Evolutionary conservation across 1,140 invertebrate species (phyloP), one percentile per base, ranked within the genome.

Genomic region (Leucophenga varia): DNA sequence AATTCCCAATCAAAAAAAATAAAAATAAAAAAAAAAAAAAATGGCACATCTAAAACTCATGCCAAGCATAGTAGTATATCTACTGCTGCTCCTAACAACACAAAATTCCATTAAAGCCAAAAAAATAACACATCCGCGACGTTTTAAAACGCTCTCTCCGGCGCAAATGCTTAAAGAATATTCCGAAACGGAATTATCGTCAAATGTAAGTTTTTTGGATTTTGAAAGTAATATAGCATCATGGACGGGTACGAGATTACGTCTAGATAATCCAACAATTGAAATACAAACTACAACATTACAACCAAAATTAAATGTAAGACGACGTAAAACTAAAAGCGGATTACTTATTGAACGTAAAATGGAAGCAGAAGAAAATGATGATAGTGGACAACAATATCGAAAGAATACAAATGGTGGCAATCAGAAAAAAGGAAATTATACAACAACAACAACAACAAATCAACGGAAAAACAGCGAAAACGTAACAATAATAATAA

Each of bases 261-360:
- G 22, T 10, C 5, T 25, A 5, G 22, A 25, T 25, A 25, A 9
- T 5, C 0, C 19, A n/a, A n/a, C 32, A 49, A 19, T 35, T 12
- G 25, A 5, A 25, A 4, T 46, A 40, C 25, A 21, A 5, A 52
- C 30, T 31, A 18, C 18, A 34, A n/a, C 31, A n/a, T n/a, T n/a
- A n/a, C n/a, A n/a, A n/a, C n/a, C n/a, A 34, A 34, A 34, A 34
- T 34, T 8, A 25, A 36, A 46, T 17, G 14, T 45, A 8, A 50
- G 63, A 3, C 53, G 63, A 18, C 63, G 61, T 40, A 67, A 67
- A 68, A 67, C 63, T 47, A 67, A 67, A 57, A 67, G 63, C 68
- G 63, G 63, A 45, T 64, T 67, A 12, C 47, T 67, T 35, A 67
- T 67, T 46, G 63, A 65, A 65, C 67, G 63, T 65, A 65, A 65